Percentiles rank a stretch among this genome's conserved stretches.
These are phyloP conservation scores for Thamnophis sirtalis DNA, from an alignment of 2,113 vertebrate species.

Conservation along the genomic window DNA sequence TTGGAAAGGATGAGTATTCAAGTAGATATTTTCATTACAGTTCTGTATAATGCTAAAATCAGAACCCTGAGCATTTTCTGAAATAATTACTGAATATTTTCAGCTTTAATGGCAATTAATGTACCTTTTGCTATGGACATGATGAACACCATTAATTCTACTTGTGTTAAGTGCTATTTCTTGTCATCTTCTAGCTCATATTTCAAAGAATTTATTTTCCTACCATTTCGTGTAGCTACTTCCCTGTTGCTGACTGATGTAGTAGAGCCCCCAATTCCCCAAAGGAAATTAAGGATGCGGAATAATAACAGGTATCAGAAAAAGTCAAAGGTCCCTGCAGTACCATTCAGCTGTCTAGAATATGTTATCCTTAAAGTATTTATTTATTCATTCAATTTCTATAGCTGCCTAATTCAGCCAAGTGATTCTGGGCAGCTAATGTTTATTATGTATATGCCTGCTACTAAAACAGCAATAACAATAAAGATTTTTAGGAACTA, in stretches of 20 bases:
- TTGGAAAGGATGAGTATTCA: neutral
- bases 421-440: neutral
- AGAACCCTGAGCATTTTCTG: neutral
- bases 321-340: neutral
- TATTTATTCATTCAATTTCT: neutral
- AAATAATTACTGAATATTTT: neutral
- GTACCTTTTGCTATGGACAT: neutral
- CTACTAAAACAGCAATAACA: neutral
- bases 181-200: neutral
- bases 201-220: neutral
- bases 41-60: neutral
- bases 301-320: neutral
- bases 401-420: neutral
- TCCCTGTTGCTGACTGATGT: neutral
- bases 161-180: neutral
- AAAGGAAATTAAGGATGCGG: neutral
- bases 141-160: neutral
- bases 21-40: rapidly evolving
- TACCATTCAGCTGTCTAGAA: neutral
- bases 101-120: neutral
- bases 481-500: neutral
- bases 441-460: neutral
- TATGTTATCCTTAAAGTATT: neutral
- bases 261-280: neutral
- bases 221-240: neutral